These are phyloP conservation scores for Chlorocebus sabaeus DNA, from an alignment of 2,113 vertebrate genomes.

Conservation along the genomic window DNA sequence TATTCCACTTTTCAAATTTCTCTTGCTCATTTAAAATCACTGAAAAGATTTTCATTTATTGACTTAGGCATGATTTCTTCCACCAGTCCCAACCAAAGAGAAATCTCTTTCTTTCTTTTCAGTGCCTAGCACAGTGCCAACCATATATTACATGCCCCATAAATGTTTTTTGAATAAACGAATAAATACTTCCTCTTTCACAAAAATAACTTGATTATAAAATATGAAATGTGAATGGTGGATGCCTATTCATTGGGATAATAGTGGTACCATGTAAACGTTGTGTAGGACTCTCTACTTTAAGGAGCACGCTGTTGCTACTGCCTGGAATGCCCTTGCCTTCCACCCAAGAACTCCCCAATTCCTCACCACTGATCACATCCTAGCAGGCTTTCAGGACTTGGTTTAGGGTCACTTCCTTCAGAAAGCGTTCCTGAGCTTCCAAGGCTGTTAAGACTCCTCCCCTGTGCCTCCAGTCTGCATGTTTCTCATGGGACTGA, in stretches of 20 bases:
- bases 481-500: neutral
- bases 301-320: neutral
- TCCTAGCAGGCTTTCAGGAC: neutral
- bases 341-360: neutral
- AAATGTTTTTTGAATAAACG: neutral
- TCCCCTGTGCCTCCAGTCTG: neutral
- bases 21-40: neutral
- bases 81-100: neutral
- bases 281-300: neutral
- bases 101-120: neutral
- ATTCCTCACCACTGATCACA: neutral
- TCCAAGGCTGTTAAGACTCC: neutral
- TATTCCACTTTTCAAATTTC: neutral
- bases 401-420: neutral
- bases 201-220: neutral
- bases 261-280: neutral
- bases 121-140: neutral
- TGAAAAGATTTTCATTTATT: neutral
- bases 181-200: neutral
- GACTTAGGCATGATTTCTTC: neutral
- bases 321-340: neutral
- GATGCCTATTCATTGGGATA: neutral
- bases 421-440: neutral
- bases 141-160: neutral
- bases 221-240: neutral